Evolutionary conservation across 2,888 invertebrate species (phyloP), one percentile per base, ranked within the genome.

Genomic region (Pollenia labialis): DNA sequence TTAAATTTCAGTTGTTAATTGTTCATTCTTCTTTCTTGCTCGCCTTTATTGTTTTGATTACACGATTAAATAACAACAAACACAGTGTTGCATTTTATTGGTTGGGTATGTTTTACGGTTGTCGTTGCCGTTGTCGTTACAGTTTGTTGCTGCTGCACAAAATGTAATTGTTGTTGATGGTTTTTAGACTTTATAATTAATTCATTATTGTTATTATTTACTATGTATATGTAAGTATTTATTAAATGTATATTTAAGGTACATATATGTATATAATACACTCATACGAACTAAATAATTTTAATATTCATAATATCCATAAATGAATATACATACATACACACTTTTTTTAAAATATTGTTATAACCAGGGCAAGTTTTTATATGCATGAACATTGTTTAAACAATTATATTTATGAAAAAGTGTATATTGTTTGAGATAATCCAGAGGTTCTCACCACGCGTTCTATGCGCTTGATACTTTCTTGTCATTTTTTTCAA

Each of bases 181-280:
- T 68, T 11, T 75, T 48, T 48, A 75, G 69, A 23, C 62, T 46
- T 50, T 77, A 66, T 79, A 72, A 84, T 66, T 66, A 84, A 77
- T 72, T 84, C 64, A 72, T 79, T 66, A 56, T 60, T 56, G 48
- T 71, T 71, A 72, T 64, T 83, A 64, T 69, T 75, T 71, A 44
- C 12, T 50, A 40, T n/a, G n/a, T n/a, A n/a, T 50, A 58, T 12
- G 12, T 46, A 46, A 18, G 16, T 16, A 44, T 32, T 32, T 32
- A 32, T 32, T 32, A 32, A 32, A 32, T 16, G 62, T 44, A 42
- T 42, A 62, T 44, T 4, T 56, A 56, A 10, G 16, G 42, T 10
- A 46, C 1, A 18, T 23, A 2, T 32, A 32, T 32, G 32, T 32
- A 6, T 6, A 32, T 32, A 2, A 1, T 23, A 2, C 23, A 2